A percentile compares a stretch with the other conserved stretches of the same genome.
phyloP scores from a whole-genome alignment of 2,888 invertebrate species.

The Drosophila lutescens region DNA sequence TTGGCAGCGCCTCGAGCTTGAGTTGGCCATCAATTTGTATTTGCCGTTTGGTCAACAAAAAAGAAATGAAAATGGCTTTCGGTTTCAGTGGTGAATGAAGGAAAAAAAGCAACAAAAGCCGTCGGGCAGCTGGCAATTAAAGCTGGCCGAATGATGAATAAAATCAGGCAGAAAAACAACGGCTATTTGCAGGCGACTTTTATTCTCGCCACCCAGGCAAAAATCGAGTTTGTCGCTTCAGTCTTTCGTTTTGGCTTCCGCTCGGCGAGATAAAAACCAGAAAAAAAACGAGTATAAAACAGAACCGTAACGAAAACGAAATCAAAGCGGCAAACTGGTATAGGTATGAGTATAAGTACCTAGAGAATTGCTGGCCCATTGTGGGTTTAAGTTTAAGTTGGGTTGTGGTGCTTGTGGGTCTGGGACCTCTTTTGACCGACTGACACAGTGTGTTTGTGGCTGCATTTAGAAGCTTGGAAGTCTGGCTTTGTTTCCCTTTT shows the following conservation, averaged over 20 bases:
- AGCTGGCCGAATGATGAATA: conserved; percentile 50
- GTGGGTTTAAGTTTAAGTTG: conserved; percentile 3
- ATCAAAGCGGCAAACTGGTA: conserved; percentile 56
- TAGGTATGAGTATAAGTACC: conserved; percentile 21
- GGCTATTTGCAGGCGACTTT: conserved; percentile 21
- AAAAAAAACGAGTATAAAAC: conserved; percentile 10
- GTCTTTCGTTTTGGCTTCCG: conserved; percentile 62
- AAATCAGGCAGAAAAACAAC: conserved; percentile 39
- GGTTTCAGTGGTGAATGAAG: conserved; percentile 54
- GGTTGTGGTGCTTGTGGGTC: conserved; percentile 6
- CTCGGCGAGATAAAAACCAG: conserved; percentile 21
- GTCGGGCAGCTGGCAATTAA: conserved; percentile 59
- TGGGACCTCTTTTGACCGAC: conserved; percentile 65
- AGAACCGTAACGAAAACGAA: conserved; percentile 78
- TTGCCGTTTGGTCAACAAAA: conserved; percentile 34
- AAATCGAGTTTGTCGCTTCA: conserved; percentile 69
- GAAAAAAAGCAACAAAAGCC: conserved; percentile 40
- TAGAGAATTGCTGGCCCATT: conserved; percentile 25
- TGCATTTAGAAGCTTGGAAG: conserved; percentile 20
- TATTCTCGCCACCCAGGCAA: conserved; percentile 32
- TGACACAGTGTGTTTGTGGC: conserved; percentile 65
- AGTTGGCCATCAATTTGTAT: conserved; percentile 49
- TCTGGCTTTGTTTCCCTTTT: conserved; percentile 31
- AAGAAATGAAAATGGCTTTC: conserved; percentile 53
- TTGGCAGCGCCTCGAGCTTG: conserved; percentile 45